Percentiles rank a stretch among this genome's conserved stretches.
Evolutionary conservation across 2,113 vertebrate genomes (phyloP).

Genomic region (Microcebus tavaratra): DNA sequence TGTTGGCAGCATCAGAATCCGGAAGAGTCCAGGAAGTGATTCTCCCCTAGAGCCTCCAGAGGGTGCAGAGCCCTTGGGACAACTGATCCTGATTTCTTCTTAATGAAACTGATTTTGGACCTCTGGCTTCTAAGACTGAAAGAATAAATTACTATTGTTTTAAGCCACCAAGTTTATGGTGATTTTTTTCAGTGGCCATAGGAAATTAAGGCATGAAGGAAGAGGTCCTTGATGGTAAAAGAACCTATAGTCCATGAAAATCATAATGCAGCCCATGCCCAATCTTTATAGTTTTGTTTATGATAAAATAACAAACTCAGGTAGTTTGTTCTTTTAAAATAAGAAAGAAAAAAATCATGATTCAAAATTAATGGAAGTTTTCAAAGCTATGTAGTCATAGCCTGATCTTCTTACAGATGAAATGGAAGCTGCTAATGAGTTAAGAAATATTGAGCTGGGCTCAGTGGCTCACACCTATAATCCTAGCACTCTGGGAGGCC

Average conservation of each 20-base stretch:
- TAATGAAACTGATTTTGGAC: background rate
- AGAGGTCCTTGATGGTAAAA: background rate
- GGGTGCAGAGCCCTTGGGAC: background rate
- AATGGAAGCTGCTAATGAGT: background rate
- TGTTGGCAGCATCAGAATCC: background rate
- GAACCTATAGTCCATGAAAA: background rate
- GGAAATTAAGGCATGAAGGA: background rate
- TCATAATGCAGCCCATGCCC: background rate
- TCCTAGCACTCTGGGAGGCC: too few species aligned
- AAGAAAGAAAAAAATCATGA: background rate
- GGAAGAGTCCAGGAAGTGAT: background rate
- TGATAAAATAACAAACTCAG: background rate
- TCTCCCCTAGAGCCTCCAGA: background rate
- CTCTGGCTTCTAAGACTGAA: background rate
- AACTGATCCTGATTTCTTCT: background rate
- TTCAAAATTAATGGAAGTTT: background rate
- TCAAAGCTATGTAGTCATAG: background rate
- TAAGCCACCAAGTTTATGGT: background rate
- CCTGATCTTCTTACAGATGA: background rate
- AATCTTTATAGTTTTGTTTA: background rate
- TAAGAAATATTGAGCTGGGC: background rate
- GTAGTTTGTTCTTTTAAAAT: background rate
- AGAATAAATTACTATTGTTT: background rate
- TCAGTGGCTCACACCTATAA: too few species aligned
- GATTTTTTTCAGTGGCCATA: background rate